Evolutionary conservation across 1,140 invertebrate genomes (phyloP), one percentile per base, ranked within the genome.

Genomic region (Drosophila parvula): DNA sequence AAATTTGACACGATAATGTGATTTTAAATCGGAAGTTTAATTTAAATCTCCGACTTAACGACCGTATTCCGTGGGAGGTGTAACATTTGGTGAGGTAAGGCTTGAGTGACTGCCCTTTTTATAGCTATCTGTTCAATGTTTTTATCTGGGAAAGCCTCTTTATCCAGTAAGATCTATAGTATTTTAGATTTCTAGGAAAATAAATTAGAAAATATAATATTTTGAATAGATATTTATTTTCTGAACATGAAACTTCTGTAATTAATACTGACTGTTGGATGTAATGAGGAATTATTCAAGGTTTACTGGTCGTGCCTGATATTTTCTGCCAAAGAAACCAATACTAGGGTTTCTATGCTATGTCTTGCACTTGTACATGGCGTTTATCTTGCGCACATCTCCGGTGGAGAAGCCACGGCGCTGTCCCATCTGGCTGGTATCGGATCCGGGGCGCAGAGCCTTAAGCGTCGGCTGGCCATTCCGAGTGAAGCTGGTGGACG

Each of bases 311-410:
- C 22, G 22, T 22, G 3, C 22, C 38, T 14, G 12, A n/a, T 0
- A 27, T 38, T 27, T 12, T 36, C 41, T 12, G 4, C 30, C 14
- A 5, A 12, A 4, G 22, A 22, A 22, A 2, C 22, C 1, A 22
- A 22, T 1, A 11, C 8, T 1, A 11, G 10, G 3, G 5, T 47
- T 57, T 1, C 16, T 14, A 34, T 34, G 0, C 44, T 55, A 79
- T 5, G 36, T 9, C 44, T 68, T 80, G 63, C 96, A 96, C 65
- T 94, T 95, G 90, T 97, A 97, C 96, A 96, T 96, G 34, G 93
- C 92, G 50, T 95, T 94, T 28, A 97, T 93, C 92, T 96, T 97
- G 62, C 93, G 93, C 18, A 96, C 93, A 81, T 97, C 96, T 1
- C 94, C 93, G 36, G 93, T 92, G 40, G 95, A 96, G 40, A 96